Evolutionary conservation across 2,888 invertebrate species (phyloP), one percentile per base, ranked within the genome.

Genomic region (Aspidiotus destructor): DNA sequence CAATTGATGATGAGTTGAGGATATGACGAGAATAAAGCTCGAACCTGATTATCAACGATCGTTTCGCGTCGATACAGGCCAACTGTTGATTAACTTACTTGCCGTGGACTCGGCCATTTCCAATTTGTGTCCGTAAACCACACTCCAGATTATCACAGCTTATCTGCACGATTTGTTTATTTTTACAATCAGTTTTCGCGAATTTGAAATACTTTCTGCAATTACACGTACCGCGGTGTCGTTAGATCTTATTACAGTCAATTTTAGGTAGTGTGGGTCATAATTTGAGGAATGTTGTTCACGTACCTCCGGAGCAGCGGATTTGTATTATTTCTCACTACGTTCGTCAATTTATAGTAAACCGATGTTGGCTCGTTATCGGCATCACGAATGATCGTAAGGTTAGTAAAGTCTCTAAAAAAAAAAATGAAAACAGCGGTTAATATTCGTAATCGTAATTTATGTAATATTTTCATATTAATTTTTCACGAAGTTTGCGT

Each of bases 131-230:
- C 72, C 86, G 77, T 72, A 86, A 81, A 11, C 89, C 87, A 75
- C 89, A 86, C 76, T 88, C 85, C 60, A 88, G 79, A 69, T 82
- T 81, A 68, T 81, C 80, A 75, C 89, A 89, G 69, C 83, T 82
- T 28, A 89, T 84, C 72, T 83, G 81, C 41, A 88, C 80, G 1
- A 88, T 84, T 70, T 85, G 82, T 62, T 82, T 82, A 40, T 80
- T 80, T 10, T 81, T 76, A 76, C 89, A 89, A 3, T 79, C 74
- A 0, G 86, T 83, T 42, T 83, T 80, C 63, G 84, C 80, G 77
- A 88, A 88, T 2, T 85, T 82, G 17, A 87, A 79, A n/a, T 82
- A 81, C 1, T 84, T 70, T 62, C 74, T 74, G 69, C 7, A 72
- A 69, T 54, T 54, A 54, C 28, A 28, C 28, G 28, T 28, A 28